A percentile compares a stretch with the other conserved stretches of the same genome.
phyloP scores from a whole-genome alignment of 2,797 vertebrate species.

The Varecia variegata region DNA sequence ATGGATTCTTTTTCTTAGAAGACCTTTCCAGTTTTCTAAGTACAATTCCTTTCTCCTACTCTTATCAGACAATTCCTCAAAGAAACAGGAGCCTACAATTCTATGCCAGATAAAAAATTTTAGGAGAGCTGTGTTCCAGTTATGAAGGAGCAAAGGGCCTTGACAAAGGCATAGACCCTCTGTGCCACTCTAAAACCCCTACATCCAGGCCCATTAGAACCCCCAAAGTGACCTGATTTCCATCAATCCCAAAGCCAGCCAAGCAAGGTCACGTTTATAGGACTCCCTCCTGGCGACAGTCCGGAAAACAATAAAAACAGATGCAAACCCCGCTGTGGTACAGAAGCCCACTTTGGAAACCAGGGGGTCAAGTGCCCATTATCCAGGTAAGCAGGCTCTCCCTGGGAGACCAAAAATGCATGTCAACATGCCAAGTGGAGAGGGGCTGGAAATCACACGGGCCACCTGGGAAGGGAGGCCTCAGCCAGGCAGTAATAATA shows the following conservation, averaged over 20 bases:
- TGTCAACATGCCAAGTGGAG: constrained; percentile 34
- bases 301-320: constrained; percentile 62
- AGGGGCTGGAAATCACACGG: constrained; percentile 44
- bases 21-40: neutral
- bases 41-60: neutral
- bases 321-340: constrained; percentile 54
- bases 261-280: constrained; percentile 56
- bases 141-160: neutral
- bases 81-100: neutral
- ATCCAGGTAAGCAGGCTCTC: constrained; percentile 68
- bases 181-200: neutral
- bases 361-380: constrained; percentile 73
- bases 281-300: constrained; percentile 41
- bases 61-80: neutral
- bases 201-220: constrained; percentile 3
- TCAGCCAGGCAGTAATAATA: constrained; percentile 77
- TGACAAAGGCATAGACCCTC: neutral
- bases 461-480: constrained; percentile 61
- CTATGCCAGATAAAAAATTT: neutral
- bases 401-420: constrained; percentile 63
- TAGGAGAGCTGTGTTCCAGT: neutral
- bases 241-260: constrained; percentile 59
- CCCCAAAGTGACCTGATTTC: constrained; percentile 65
- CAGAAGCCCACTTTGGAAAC: constrained; percentile 64
- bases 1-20: neutral